Conservation (phyloP, 2,113 vertebrate species). For the Merops nubicus region DNA sequence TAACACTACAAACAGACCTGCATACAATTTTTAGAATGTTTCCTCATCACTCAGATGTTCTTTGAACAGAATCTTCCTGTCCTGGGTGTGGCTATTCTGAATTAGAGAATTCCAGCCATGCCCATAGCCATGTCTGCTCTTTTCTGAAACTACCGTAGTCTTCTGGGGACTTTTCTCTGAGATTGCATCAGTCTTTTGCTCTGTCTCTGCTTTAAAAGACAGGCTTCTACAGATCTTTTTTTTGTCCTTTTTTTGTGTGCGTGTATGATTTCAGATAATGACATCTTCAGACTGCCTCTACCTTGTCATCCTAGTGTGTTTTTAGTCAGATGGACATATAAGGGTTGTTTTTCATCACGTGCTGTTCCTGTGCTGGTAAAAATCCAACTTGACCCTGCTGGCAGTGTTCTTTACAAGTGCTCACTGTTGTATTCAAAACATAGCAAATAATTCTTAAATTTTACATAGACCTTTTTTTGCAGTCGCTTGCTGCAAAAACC, state of each 20-base stretch:
- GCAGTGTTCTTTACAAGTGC: not conserved
- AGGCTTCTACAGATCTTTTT: not conserved
- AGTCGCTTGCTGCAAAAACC: not conserved
- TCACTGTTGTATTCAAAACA: not conserved
- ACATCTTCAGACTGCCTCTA: not conserved
- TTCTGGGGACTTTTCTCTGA: not conserved
- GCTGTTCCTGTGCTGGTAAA: not conserved
- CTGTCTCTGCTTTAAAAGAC: not conserved
- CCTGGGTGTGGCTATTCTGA: not conserved
- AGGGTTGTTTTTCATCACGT: not conserved
- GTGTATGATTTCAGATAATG: not conserved
- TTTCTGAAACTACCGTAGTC: not conserved
- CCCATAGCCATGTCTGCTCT: rapidly evolving
- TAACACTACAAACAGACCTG: not conserved
- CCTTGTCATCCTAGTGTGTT: not conserved
- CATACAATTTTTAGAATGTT: not conserved
- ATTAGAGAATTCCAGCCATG: not conserved
- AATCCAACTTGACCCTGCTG: not conserved
- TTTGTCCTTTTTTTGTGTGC: not conserved
- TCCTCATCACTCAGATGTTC: not conserved
- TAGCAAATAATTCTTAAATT: not conserved
- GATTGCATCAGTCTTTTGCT: not conserved
- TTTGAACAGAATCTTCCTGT: not conserved
- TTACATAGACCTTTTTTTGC: not conserved
- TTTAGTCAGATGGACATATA: not conserved